A percentile compares a stretch with the other conserved stretches of the same genome.
phyloP scores from a whole-genome alignment of 2,888 invertebrate genomes.

The Hesperia comma region DNA sequence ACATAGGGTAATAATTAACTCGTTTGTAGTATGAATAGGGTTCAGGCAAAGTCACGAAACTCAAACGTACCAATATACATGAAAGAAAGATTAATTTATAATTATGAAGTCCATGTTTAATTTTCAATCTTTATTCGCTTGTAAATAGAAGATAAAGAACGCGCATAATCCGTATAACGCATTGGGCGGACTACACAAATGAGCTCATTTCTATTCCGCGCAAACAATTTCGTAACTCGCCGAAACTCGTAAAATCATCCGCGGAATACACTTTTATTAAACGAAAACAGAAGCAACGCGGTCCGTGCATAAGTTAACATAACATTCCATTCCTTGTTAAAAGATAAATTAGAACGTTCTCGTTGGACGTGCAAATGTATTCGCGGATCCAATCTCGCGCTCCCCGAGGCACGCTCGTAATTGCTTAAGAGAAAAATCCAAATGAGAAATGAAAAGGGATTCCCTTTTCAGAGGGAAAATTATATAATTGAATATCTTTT shows the following conservation, averaged over 20 bases:
- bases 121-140: conserved; percentile 43
- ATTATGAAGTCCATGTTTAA: conserved; percentile 40
- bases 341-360: conserved; percentile 73
- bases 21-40: too few species aligned
- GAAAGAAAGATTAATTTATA: conserved; percentile 14
- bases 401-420: conserved; percentile 74
- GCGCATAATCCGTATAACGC: conserved; percentile 50
- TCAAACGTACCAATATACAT: neutral
- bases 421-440: conserved; percentile 84
- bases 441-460: conserved; percentile 84
- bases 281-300: conserved; percentile 72
- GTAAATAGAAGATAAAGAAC: conserved; percentile 58
- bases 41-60: neutral
- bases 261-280: conserved; percentile 74
- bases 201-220: conserved; percentile 67
- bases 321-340: conserved; percentile 73
- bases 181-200: conserved; percentile 55
- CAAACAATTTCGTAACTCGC: conserved; percentile 70
- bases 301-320: conserved; percentile 75
- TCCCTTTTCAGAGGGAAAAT: conserved; percentile 81
- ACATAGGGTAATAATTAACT: too few species aligned
- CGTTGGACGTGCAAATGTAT: conserved; percentile 66
- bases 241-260: conserved; percentile 72
- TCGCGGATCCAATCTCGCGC: conserved; percentile 68
- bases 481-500: conserved; percentile 83